phyloP scores from a whole-genome alignment of 2,797 vertebrate species.

The Muraenolepis orangiensis region DNA sequence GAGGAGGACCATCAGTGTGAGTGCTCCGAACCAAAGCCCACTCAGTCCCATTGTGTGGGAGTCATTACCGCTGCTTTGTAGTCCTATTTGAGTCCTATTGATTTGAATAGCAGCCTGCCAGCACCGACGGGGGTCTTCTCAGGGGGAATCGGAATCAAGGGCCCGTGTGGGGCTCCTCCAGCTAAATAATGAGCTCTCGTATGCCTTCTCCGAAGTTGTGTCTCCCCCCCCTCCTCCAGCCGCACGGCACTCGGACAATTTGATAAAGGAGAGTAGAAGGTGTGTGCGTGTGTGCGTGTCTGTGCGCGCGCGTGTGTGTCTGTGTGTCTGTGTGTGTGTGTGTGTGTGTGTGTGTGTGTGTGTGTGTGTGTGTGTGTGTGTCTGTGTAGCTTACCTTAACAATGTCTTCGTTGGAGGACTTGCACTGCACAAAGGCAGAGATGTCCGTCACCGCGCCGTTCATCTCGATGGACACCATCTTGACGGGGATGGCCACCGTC shows the following conservation, averaged over 20 bases:
- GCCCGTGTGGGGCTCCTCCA: slow-evolving; percentile 20
- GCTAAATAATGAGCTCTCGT: slow-evolving; percentile 40
- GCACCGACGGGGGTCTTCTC: slow-evolving; percentile 21
- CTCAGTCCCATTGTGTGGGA: neutral
- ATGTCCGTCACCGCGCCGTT: slow-evolving; percentile 84
- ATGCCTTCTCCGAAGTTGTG: slow-evolving; percentile 43
- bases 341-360: neutral
- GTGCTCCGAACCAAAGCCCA: neutral
- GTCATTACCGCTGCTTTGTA: slow-evolving; percentile 32
- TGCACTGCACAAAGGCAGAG: slow-evolving; percentile 86
- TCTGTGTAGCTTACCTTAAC: slow-evolving; percentile 81
- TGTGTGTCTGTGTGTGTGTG: slow-evolving; percentile 18
- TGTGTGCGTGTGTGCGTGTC: slow-evolving; percentile 16
- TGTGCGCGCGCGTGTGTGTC: slow-evolving; percentile 37
- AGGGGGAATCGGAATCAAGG: slow-evolving; percentile 41
- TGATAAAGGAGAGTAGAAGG: neutral
- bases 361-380: slow-evolving; percentile 1
- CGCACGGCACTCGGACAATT: neutral
- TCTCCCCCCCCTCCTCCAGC: slow-evolving; percentile 12
- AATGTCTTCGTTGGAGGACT: slow-evolving; percentile 94
- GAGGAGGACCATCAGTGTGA: neutral
- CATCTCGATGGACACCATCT: slow-evolving; percentile 95
- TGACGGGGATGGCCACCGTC: slow-evolving; percentile 94
- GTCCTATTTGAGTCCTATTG: slow-evolving; percentile 14
- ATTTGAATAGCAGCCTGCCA: slow-evolving; percentile 32